A percentile compares a stretch with the other conserved stretches of the same genome.
Evolutionary conservation across 2,797 vertebrate genomes (phyloP).

Genomic region (Manis javanica): DNA sequence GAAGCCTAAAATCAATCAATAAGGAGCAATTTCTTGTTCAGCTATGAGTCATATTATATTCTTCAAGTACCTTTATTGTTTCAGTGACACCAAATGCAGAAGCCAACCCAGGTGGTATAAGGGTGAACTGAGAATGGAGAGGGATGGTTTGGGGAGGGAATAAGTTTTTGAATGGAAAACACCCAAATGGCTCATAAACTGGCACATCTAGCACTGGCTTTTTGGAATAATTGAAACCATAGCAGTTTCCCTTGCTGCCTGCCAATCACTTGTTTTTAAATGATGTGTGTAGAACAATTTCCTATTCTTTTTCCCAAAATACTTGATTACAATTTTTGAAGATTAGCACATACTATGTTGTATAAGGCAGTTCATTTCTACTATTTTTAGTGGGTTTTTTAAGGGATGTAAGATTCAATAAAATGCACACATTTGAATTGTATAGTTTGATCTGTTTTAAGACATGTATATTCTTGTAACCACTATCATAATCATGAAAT

Average conservation of each 20-base stretch:
- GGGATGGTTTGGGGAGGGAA: not conserved
- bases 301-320: not conserved
- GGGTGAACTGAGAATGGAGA: not conserved
- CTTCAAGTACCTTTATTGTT: slow-evolving; percentile 71
- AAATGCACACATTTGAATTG: slow-evolving; percentile 31
- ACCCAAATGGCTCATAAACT: not conserved
- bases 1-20: slow-evolving; percentile 78
- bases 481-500: slow-evolving; percentile 10
- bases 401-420: not conserved
- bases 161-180: not conserved
- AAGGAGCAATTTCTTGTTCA: slow-evolving; percentile 62
- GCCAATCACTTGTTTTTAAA: slow-evolving; percentile 6
- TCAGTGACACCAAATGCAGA: slow-evolving; percentile 44
- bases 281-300: not conserved
- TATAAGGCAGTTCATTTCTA: slow-evolving; percentile 3
- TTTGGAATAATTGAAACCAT: not conserved
- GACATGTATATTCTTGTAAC: not conserved
- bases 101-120: slow-evolving; percentile 2
- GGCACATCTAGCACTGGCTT: slow-evolving; percentile 9
- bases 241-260: not conserved
- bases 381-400: not conserved
- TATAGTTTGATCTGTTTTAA: slow-evolving; percentile 48
- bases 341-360: not conserved
- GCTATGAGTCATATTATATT: slow-evolving; percentile 71
- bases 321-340: slow-evolving; percentile 1